Evolutionary conservation across 2,888 invertebrate species (phyloP).

Genomic region (Drosophila pegasa): DNA sequence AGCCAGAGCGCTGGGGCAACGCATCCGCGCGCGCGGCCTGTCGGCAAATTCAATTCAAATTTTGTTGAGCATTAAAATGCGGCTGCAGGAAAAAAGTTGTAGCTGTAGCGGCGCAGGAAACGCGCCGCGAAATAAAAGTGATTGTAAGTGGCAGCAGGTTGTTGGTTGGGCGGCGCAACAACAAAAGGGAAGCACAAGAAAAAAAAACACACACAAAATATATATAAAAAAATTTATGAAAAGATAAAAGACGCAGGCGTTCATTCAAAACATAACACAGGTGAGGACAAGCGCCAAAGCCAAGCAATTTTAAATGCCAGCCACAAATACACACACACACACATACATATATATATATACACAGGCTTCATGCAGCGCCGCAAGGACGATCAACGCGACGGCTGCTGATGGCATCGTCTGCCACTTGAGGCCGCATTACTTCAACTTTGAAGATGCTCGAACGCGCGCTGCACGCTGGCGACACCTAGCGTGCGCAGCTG

Average conservation of each 20-base stretch:
- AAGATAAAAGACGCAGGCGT: slow-evolving; percentile 79
- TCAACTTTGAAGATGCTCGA: slow-evolving; percentile 81
- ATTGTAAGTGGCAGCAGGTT: slow-evolving; percentile 69
- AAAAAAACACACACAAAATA: slow-evolving; percentile 3
- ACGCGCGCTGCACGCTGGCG: slow-evolving; percentile 68
- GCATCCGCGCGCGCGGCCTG: slow-evolving; percentile 58
- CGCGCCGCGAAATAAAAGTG: slow-evolving; percentile 73
- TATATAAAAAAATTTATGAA: slow-evolving; percentile 66
- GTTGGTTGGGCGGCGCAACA: slow-evolving; percentile 27
- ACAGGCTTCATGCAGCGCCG: slow-evolving; percentile 35
- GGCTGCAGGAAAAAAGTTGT: slow-evolving; percentile 49
- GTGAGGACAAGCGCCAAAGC: slow-evolving; percentile 76
- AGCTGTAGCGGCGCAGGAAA: slow-evolving; percentile 46
- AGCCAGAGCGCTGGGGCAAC: slow-evolving; percentile 24
- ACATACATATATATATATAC: background rate
- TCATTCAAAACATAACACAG: slow-evolving; percentile 78
- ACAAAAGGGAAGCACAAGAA: slow-evolving; percentile 50
- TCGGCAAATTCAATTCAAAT: slow-evolving; percentile 80
- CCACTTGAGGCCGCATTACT: slow-evolving; percentile 81
- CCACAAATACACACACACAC: slow-evolving; percentile 9
- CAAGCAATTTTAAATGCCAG: slow-evolving; percentile 76
- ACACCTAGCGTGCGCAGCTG: slow-evolving; percentile 81
- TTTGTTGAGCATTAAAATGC: slow-evolving; percentile 78
- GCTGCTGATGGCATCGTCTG: slow-evolving; percentile 28
- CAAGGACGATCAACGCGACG: slow-evolving; percentile 36